Evolutionary conservation across 2,113 vertebrate species (phyloP).

Genomic region (Dipodomys merriami): DNA sequence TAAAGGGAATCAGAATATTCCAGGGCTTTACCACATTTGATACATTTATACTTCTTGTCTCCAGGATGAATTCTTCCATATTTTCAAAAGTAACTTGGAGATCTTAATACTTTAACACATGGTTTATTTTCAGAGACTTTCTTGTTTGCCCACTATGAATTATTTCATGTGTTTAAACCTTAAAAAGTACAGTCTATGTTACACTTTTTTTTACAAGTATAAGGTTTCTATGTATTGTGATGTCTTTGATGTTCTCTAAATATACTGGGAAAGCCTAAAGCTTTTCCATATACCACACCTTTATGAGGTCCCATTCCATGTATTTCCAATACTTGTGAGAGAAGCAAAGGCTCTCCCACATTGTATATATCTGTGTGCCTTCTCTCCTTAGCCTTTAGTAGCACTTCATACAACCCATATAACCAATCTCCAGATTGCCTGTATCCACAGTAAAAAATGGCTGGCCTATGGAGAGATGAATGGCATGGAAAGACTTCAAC

Average conservation of each 20-base stretch:
- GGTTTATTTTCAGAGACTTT: background rate
- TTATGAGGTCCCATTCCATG: background rate
- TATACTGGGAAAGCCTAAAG: background rate
- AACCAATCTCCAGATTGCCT: background rate
- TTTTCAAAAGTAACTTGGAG: background rate
- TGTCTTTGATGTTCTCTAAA: background rate
- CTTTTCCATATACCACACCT: background rate
- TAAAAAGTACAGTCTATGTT: background rate
- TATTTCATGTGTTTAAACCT: background rate
- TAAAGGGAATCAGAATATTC: background rate
- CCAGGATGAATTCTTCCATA: background rate
- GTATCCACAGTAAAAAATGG: background rate
- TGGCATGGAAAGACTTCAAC: background rate
- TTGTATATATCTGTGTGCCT: background rate
- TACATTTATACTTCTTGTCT: background rate
- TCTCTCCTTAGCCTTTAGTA: background rate
- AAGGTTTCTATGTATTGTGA: background rate
- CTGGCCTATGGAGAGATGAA: background rate
- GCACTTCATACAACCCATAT: background rate
- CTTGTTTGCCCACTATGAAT: background rate
- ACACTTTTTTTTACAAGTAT: background rate
- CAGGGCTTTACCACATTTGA: background rate
- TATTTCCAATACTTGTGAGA: background rate
- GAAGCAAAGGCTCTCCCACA: background rate
- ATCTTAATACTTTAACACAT: background rate